Base-by-base conservation (phyloP, 2,888 invertebrate species). In the Pardosa pseudoannulata region DNA sequence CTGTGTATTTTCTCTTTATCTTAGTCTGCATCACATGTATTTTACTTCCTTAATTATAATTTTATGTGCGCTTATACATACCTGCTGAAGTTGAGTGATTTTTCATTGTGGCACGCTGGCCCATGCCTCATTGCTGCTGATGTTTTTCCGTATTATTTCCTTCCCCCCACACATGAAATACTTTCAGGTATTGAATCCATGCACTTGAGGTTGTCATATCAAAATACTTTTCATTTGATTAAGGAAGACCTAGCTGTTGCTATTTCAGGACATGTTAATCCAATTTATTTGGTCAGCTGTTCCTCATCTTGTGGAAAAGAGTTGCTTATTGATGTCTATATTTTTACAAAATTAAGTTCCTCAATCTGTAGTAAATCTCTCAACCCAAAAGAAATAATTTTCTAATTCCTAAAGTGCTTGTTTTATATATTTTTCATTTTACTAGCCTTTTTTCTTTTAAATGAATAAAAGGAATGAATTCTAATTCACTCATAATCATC, bases 21-120 rank as follows among this genome's bases (percentile, higher is more conserved):
- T 64, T n/a, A 46, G 36, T 70, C 74, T 50, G 28, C 29, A 65
- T 36, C n/a, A 31, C 46, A 23, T 70, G 32, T 62, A 67, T 36
- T 32, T 67, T 85, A 56, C 31, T 27, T 46, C 76, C 50, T 50
- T 11, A 29, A 28, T 27, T 27, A 39, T 72, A 13, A 64, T 50
- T 82, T 80, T 74, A 74, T 81, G 56, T 67, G 32, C 36, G 81
- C 81, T 65, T 41, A 68, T 70, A 74, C 75, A 81, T 70, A 75
- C 74, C 68, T 68, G 72, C 71, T 83, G 71, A 64, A 31, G 78
- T 64, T 39, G n/a, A 67, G 76, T 75, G 70, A 32, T 65, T 67
- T 74, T 76, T 78, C 64, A 64, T 76, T 65, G 65, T 76, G 71
- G 76, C 75, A 82, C 75, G 68, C 74, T 81, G 75, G 82, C 76